Evolutionary conservation across 2,113 vertebrate genomes (phyloP).

Genomic region (Columba janthina): DNA sequence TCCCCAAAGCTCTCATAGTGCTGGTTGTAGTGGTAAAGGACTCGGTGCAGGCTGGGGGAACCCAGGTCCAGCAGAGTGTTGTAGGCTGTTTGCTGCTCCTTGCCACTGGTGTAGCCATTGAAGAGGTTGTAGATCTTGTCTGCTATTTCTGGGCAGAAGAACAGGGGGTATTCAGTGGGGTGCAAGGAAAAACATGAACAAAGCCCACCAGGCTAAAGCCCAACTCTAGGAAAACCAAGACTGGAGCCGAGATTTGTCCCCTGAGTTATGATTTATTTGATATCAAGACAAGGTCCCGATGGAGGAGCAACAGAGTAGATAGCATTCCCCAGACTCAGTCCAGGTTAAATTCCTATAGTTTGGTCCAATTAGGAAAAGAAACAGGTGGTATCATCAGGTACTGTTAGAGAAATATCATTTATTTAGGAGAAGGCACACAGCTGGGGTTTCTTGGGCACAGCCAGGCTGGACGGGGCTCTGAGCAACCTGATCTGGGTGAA

Average conservation of each 20-base stretch:
- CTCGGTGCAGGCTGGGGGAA: slow-evolving; percentile 90
- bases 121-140: slow-evolving; percentile 99
- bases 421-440: not conserved
- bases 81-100: slow-evolving; percentile 97
- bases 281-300: not conserved
- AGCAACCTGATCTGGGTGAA: no score
- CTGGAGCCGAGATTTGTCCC: not conserved
- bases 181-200: not conserved
- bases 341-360: not conserved
- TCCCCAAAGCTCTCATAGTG: slow-evolving; percentile 98
- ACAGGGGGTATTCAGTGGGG: not conserved
- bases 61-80: slow-evolving; percentile 96
- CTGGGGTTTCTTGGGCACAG: not conserved
- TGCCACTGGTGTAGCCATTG: slow-evolving; percentile 97
- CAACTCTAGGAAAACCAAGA: not conserved
- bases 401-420: not conserved
- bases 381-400: not conserved
- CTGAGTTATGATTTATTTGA: not conserved
- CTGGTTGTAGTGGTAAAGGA: slow-evolving; percentile 97
- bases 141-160: slow-evolving; percentile 85
- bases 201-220: not conserved
- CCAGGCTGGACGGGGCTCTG: no score
- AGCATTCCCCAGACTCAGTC: not conserved
- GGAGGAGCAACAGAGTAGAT: not conserved
- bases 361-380: not conserved